Evolutionary conservation across 2,113 vertebrate species (phyloP).

Genomic region (Atherinomorus stipes): DNA sequence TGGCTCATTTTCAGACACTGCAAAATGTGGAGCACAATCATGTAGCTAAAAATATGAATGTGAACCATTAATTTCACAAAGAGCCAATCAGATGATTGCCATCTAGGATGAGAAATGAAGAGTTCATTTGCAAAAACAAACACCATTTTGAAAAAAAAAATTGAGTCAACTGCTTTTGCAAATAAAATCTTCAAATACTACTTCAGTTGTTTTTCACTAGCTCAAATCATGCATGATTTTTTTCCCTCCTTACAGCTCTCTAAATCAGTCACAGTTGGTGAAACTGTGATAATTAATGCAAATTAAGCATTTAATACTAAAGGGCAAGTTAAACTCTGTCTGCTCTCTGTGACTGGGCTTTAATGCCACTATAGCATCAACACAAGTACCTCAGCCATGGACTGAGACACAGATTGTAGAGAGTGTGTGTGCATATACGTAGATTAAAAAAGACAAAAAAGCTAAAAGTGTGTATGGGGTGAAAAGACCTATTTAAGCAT

Average conservation of each 20-base stretch:
- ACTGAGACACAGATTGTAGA: neutral
- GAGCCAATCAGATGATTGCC: neutral
- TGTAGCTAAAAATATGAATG: neutral
- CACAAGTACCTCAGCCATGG: neutral
- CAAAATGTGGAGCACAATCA: neutral
- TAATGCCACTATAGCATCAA: conserved; percentile 34
- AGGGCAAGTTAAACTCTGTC: conserved; percentile 52
- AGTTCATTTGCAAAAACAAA: too few relatives aligned
- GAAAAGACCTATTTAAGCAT: neutral
- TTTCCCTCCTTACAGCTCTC: conserved; percentile 20
- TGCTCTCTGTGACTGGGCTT: conserved; percentile 48
- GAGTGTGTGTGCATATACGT: neutral
- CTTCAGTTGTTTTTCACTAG: neutral
- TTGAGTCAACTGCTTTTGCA: too few relatives aligned
- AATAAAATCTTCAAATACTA: too few relatives aligned
- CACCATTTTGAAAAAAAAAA: too few relatives aligned
- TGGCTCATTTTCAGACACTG: conserved; percentile 4
- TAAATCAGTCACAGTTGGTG: conserved; percentile 49
- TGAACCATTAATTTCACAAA: neutral
- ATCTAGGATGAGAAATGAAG: too few relatives aligned
- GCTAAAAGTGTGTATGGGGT: neutral
- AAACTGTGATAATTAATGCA: conserved; percentile 55
- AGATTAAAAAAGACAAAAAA: conserved; percentile 8
- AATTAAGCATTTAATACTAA: conserved; percentile 74
- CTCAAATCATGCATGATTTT: conserved; percentile 21